phyloP scores from a whole-genome alignment of 2,888 invertebrate species.

The Brassicogethes aeneus region DNA sequence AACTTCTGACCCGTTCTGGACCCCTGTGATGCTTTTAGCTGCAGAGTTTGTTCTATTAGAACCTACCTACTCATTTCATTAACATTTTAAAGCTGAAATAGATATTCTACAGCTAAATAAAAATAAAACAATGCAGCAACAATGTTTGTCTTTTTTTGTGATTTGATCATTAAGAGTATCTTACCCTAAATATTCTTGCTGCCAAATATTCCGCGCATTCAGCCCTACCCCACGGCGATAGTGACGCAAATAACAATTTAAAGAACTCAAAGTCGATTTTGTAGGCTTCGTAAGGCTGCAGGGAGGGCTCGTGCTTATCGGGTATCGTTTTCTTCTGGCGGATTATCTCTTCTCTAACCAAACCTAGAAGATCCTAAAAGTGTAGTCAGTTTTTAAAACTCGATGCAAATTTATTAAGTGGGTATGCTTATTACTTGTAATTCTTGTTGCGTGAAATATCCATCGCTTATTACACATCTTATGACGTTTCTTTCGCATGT shows the following conservation, averaged over 20 bases:
- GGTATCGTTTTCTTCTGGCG: slow-evolving; percentile 55
- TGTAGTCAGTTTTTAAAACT: too few species aligned
- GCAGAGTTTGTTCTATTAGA: too few species aligned
- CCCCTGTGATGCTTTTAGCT: too few species aligned
- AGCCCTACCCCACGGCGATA: slow-evolving; percentile 89
- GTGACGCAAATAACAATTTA: slow-evolving; percentile 70
- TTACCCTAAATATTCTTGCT: slow-evolving; percentile 82
- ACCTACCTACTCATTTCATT: too few species aligned
- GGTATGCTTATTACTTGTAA: slow-evolving; percentile 45
- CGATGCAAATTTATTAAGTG: too few species aligned
- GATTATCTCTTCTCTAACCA: slow-evolving; percentile 68
- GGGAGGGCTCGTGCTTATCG: slow-evolving; percentile 58
- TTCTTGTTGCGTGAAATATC: slow-evolving; percentile 55
- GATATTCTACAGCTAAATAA: too few species aligned
- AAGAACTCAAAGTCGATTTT: slow-evolving; percentile 87
- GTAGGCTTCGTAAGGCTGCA: slow-evolving; percentile 80
- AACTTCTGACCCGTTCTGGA: too few species aligned
- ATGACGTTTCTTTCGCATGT: slow-evolving; percentile 81
- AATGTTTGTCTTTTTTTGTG: neutral
- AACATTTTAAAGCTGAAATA: too few species aligned
- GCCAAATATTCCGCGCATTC: slow-evolving; percentile 71
- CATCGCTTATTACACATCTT: slow-evolving; percentile 70
- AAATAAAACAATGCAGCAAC: too few species aligned
- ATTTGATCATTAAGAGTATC: slow-evolving; percentile 15
- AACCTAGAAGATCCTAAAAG: slow-evolving; percentile 31